Base-by-base conservation (phyloP, 2,797 vertebrate species). In the Lutjanus campechanus region DNA sequence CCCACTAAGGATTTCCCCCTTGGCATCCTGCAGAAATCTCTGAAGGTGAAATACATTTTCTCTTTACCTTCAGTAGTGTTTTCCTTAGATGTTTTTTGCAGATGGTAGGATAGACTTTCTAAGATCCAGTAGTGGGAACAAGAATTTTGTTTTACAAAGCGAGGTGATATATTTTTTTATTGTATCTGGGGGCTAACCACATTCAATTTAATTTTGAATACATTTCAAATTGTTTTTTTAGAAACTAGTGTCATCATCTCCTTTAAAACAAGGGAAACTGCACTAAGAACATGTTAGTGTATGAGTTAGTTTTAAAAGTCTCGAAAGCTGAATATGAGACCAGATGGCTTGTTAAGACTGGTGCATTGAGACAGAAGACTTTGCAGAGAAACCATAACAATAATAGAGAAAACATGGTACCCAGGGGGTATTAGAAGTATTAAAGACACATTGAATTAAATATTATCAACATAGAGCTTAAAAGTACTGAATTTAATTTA, bases 1-100 rank as follows among this genome's bases (percentile, higher is more conserved):
- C 98, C 98, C 5, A 97, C 96, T 0, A 47, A 94, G 74, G 96
- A 97, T 86, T 99, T 99, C 79, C 98, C 98, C 0, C 95, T 98
- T 0, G 97, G 98, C 40, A 97, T 99, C 25, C 95, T 99, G 83
- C 98, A 99, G 90, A 98, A 97, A 51, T 97, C 98, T 22, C 79
- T 99, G 0, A 99, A 99, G 97, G 98, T 94, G 54, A 83, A 73
- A 72, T n/a, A 73, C 16, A 25, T 36, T 60, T 53, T 73, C 25
- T 71, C 11, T 59, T 78, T 51, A 19, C 9, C 11, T 59, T 65
- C 10, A 63, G 22, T 3, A 43, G 12, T 51, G 13, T 47, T 70
- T 44, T 43, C 7, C 50, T 11, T 56, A 1, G 1, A 11, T n/a
- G 8, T 58, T 54, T 25, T 25, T 36, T 46, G 7, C 5, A 20